A percentile compares a stretch with the other conserved stretches of the same genome.
These are phyloP conservation scores for Pygoscelis adeliae DNA, from an alignment of 2,113 vertebrate genomes.

Conservation along the genomic window DNA sequence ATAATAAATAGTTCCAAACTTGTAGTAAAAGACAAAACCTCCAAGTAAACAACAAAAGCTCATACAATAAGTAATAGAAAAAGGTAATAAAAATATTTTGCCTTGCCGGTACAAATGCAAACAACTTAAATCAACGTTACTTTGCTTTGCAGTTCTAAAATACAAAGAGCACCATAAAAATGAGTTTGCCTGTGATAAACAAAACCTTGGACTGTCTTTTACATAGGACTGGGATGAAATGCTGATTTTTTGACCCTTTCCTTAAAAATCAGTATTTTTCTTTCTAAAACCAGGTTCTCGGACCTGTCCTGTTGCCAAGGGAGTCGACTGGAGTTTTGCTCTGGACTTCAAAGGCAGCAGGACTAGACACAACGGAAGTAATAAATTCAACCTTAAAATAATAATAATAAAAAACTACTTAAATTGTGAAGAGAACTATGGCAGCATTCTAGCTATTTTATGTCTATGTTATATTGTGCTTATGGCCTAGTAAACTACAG, in stretches of 20 bases:
- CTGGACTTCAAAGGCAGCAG: constrained; percentile 32
- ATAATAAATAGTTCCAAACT: constrained; percentile 91
- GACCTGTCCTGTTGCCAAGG: constrained; percentile 6
- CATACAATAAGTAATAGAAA: constrained; percentile 88
- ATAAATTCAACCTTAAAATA: constrained; percentile 54
- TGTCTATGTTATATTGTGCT: constrained; percentile 56
- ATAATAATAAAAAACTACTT: neutral
- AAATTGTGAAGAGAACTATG: constrained; percentile 51
- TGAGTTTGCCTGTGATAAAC: constrained; percentile 74
- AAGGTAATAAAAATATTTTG: constrained; percentile 89
- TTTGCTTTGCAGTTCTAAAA: constrained; percentile 81
- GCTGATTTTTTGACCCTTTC: constrained; percentile 60
- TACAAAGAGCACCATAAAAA: constrained; percentile 84
- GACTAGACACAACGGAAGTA: constrained; percentile 4
- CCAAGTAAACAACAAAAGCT: constrained; percentile 87
- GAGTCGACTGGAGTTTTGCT: neutral
- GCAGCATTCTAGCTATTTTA: constrained; percentile 34
- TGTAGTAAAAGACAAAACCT: constrained; percentile 87
- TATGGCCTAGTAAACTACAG: constrained; percentile 56
- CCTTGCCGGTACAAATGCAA: constrained; percentile 87
- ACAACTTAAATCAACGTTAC: constrained; percentile 79
- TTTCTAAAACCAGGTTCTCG: neutral
- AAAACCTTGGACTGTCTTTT: constrained; percentile 71
- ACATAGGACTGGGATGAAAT: constrained; percentile 73
- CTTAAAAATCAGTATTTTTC: constrained; percentile 1